Base-by-base conservation (phyloP, 2,888 invertebrate species). In the Drosophila mimica region DNA sequence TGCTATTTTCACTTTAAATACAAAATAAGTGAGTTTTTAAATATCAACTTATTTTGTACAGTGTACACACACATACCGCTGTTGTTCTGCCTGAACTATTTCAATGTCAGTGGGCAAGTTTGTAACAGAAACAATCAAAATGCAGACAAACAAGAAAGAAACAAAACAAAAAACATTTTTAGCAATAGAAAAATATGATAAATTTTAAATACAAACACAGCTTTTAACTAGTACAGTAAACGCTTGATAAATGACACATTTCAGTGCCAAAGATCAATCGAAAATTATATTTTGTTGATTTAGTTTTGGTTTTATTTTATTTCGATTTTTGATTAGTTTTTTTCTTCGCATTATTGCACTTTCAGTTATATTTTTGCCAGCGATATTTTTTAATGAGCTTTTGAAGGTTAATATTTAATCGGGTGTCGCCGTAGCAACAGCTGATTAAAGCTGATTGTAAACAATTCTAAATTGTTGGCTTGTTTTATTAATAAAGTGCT, bases 101-200 rank as follows among this genome's bases (percentile, higher is more conserved):
- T 52, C 77, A 79, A 64, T 81, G 73, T 77, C 81, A 81, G 66
- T 81, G 66, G 62, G 65, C 62, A 71, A 78, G 76, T 59, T 81
- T 65, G 48, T 57, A 59, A 25, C 54, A 52, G 51, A 59, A 57
- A 59, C 31, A 51, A 57, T 36, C 40, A 68, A 56, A 67, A 25
- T 58, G 60, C 46, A 38, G 60, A 59, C 25, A 52, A 53, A 53
- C 17, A 43, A 48, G 5, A 36, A 38, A 7, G 15, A 49, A 62
- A 8, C 25, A 43, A 51, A 70, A 34, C 46, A 40, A 48, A 36
- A 70, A 62, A 28, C 3, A 49, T 28, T 46, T 11, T 17, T 59
- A 25, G 31, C 25, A n/a, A 25, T 25, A 25, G 25, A 25, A 25
- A 46, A 25, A 25, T 8, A 25, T 15, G 15, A 34, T n/a, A 25